Percentiles rank a stretch among this genome's conserved stretches.
Evolutionary conservation across 2,113 vertebrate genomes (phyloP).

Genomic region (Xiphias gladius): DNA sequence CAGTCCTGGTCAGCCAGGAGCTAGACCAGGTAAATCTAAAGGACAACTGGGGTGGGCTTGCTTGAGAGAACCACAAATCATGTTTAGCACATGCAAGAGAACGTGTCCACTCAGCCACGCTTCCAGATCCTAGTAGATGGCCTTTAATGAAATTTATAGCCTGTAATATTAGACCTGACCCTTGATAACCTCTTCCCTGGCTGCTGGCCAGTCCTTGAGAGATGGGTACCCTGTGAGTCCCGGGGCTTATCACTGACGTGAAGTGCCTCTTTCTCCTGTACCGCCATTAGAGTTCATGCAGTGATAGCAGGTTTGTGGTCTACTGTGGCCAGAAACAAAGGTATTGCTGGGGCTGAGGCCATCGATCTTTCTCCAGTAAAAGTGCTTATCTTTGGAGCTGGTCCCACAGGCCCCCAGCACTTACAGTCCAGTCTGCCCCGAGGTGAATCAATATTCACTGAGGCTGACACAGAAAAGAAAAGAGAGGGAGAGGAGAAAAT

Average conservation of each 20-base stretch:
- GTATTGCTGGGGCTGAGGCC: constrained; percentile 30
- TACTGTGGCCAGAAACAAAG: constrained; percentile 45
- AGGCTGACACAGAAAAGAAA: constrained; percentile 52
- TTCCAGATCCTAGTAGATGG: constrained; percentile 2
- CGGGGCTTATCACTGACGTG: constrained; percentile 5
- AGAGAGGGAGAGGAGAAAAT: constrained; percentile 24
- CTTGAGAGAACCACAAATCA: background rate
- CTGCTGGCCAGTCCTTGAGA: constrained; percentile 37
- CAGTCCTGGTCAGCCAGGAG: constrained; percentile 17
- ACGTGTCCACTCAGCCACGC: background rate
- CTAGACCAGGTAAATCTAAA: constrained; percentile 14
- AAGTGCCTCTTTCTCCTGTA: constrained; percentile 32
- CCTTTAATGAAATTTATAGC: constrained; percentile 48
- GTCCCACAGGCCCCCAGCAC: constrained; percentile 67
- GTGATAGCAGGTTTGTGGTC: constrained; percentile 60
- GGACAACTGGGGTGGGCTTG: background rate
- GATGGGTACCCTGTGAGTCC: constrained; percentile 23
- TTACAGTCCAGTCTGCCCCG: constrained; percentile 64
- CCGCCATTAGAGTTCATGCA: constrained; percentile 59
- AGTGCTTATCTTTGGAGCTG: constrained; percentile 77
- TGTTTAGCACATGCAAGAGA: background rate
- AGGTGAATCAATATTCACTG: constrained; percentile 74
- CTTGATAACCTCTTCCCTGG: constrained; percentile 35
- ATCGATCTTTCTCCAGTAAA: constrained; percentile 74
- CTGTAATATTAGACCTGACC: constrained; percentile 46